Evolutionary conservation across 2,888 invertebrate genomes (phyloP), one percentile per base, ranked within the genome.

Genomic region (Mythimna impura): DNA sequence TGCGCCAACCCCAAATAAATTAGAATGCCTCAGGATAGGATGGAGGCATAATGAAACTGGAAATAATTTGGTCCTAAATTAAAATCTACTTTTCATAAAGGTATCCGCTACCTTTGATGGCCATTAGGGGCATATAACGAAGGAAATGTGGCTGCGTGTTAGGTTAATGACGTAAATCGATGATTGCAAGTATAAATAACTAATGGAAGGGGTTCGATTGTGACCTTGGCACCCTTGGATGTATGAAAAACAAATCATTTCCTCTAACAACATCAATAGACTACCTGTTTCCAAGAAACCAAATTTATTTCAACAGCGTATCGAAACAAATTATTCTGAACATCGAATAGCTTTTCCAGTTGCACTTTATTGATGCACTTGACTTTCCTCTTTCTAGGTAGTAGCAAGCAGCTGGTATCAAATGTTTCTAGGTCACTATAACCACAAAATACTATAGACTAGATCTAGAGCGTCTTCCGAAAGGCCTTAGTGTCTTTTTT

Each of bases 101-200:
- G 47, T 9, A 34, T 25, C 25, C 43, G 17, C 4, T 10, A n/a
- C 30, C 8, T 71, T 72, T 60, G 20, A 30, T 36, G 52, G 22
- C 52, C 62, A n/a, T 63, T 40, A 67, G 10, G 30, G 47, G 30
- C 36, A 30, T 40, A 64, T 54, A 71, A 22, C 22, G n/a, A 30
- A 14, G 14, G 14, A 9, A 30, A 25, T 30, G 47, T 17, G 7
- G 60, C n/a, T 14, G 22, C 61, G 54, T 55, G 47, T 47, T 34
- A 17, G n/a, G 43, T 52, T 54, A 8, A 22, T 62, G 54, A 52
- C 54, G 34, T 61, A 52, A 70, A 76, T 78, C 70, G 62, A 76
- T 79, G 54, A 67, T 22, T 71, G 82, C 77, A 71, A 71, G n/a
- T 50, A 22, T 63, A 57, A 69, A 69, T 66, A 64, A 64, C 55